Base-by-base conservation (phyloP, 2,113 vertebrate species). In the Grammomys dolichurus region DNA sequence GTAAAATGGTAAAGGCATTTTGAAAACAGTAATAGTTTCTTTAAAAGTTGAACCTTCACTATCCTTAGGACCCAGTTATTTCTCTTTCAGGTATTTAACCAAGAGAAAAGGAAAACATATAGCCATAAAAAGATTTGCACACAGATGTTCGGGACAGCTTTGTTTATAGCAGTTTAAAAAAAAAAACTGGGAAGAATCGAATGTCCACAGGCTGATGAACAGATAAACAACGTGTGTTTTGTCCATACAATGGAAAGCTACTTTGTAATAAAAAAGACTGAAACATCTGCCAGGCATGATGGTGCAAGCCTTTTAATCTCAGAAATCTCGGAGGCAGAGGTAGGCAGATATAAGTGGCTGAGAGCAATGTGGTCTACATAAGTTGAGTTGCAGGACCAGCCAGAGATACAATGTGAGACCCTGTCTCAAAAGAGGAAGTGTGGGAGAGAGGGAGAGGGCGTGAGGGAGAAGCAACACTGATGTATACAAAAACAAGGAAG, bases 191-290 rank as follows among this genome's bases (percentile, higher is more conserved):
- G 36, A 54, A 58, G 51, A 11, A 92, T 36, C 10, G 77, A 90
- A 86, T 87, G 40, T 91, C 88, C 77, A 86, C 63, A 48, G 82
- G 26, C 46, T 60, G 90, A 89, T 93, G 75, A 69, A 91, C 58
- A 85, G 72, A 94, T 93, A 95, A 91, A 90, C 75, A 90, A 40
- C 51, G 1, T 76, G 70, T 82, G 43, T 31, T 91, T 89, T 87
- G 70, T 76, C 73, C 73, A 89, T 85, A 60, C 81, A 92, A 90
- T 82, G 77, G 69, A 91, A 96, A 60, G 72, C 70, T 95, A 93
- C 56, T 93, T 93, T 95, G 84, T 69, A 89, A 87, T 67, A 91
- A 90, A 95, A 95, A 93, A 56, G 58, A 95, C 87, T 88, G 58
- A 95, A 92, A 91, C 40, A 46, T 85, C 58, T 10, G 2, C 4